Evolutionary conservation across 2,888 invertebrate species (phyloP), one percentile per base, ranked within the genome.

Genomic region (Fabriciana adippe): DNA sequence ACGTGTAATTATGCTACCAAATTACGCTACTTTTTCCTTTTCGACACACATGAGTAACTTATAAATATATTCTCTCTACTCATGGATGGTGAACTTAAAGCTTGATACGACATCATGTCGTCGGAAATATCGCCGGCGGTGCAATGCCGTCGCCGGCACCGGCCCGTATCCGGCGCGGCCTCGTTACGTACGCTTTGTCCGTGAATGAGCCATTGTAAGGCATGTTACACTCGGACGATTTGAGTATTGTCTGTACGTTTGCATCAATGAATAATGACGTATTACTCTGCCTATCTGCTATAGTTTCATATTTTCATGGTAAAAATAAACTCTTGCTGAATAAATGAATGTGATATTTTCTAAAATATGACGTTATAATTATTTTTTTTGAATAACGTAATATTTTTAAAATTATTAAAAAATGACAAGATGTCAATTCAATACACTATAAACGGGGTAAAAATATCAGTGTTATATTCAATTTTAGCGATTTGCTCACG

Each of bases 91-190:
- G 61, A 51, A 15, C 51, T 51, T 35, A 61, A 61, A 35, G 50
- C 61, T 55, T 26, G 60, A 66, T 54, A 31, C 66, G 60, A 60
- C 66, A 59, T 55, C 66, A 60, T 55, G 54, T 60, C 48, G 67
- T 72, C 84, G 88, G 87, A 88, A 84, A 83, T 88, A 86, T 85
- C 84, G 82, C 79, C 81, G 75, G 78, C 80, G 79, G 81, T 78
- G 78, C 79, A 72, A 76, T 75, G 75, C 69, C 70, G 74, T 70
- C 79, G 64, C 47, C 64, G 56, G 51, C 64, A 64, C 79, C 80
- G 79, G 76, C 74, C 79, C 82, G 78, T 75, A 81, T 89, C 89
- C 89, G 87, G 84, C 79, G 78, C 78, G 85, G 70, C 84, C 87
- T 89, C 86, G 86, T 88, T 88, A 87, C 78, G 81, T 73, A 69